phyloP scores from a whole-genome alignment of 2,113 vertebrate species.

The Numida meleagris region DNA sequence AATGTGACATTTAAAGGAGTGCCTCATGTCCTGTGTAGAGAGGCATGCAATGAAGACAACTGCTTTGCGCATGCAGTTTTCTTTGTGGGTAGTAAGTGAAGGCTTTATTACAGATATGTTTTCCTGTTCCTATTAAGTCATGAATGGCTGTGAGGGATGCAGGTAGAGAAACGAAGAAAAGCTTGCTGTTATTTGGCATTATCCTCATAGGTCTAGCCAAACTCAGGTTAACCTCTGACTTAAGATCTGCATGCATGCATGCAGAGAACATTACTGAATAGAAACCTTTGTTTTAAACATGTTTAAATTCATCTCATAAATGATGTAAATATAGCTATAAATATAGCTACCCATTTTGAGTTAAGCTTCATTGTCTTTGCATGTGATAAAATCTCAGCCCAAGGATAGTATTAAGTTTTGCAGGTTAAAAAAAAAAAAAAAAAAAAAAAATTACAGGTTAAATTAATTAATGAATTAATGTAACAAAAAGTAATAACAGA shows the following conservation, averaged over 20 bases:
- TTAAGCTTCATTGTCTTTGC: not conserved
- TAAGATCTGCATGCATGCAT: not conserved
- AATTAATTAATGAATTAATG: not conserved
- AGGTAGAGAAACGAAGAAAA: rapidly evolving
- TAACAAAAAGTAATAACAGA: not conserved
- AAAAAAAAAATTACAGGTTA: not conserved
- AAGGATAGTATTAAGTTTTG: not conserved
- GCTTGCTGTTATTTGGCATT: not conserved
- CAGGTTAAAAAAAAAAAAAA: not conserved
- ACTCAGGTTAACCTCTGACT: not conserved
- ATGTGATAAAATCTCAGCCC: not conserved
- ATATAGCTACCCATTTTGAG: not conserved
- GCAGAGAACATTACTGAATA: not conserved
- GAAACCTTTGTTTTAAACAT: not conserved
- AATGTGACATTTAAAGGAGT: not conserved
- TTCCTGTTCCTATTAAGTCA: not conserved
- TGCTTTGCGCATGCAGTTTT: not conserved
- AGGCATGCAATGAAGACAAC: not conserved
- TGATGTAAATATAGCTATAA: not conserved
- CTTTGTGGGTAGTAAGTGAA: slow-evolving; percentile 75
- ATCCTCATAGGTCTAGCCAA: not conserved
- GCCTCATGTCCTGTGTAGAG: not conserved
- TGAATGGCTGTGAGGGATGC: not conserved
- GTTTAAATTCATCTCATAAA: not conserved
- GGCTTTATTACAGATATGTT: not conserved